phyloP scores from a whole-genome alignment of 2,113 vertebrate species.

The Nothoprocta pentlandii region DNA sequence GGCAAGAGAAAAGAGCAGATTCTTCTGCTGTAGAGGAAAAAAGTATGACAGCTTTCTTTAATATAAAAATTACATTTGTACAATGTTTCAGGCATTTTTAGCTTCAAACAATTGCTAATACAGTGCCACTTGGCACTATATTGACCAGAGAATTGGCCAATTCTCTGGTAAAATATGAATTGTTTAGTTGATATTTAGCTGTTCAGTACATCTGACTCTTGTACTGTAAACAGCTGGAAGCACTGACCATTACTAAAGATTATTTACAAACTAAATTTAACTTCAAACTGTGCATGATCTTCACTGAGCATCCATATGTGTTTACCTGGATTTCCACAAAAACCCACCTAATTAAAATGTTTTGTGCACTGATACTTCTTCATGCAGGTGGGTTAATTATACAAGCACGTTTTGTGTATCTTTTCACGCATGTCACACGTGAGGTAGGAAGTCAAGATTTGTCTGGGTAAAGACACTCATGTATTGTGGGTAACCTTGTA shows the following conservation, averaged over 20 bases:
- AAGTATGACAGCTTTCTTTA: neutral
- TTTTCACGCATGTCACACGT: neutral
- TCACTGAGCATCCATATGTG: neutral
- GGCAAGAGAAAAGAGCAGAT: neutral
- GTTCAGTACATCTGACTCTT: neutral
- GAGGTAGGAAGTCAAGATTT: neutral
- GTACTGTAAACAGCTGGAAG: neutral
- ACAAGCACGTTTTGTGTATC: neutral
- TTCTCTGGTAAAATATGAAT: neutral
- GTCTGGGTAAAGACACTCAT: neutral
- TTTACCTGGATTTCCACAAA: neutral
- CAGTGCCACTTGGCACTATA: neutral
- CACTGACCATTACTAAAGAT: neutral
- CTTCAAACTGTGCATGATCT: neutral
- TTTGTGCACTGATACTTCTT: neutral
- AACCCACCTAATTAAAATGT: neutral
- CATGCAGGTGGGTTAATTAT: neutral
- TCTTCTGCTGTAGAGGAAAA: neutral
- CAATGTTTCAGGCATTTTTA: neutral
- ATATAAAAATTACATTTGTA: neutral
- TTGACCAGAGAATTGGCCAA: too few relatives aligned
- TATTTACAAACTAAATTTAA: neutral
- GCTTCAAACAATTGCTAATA: neutral
- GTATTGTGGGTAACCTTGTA: neutral
- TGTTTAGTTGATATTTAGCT: neutral